Evolutionary conservation across 2,797 vertebrate genomes (phyloP).

Genomic region (Squalus acanthias): DNA sequence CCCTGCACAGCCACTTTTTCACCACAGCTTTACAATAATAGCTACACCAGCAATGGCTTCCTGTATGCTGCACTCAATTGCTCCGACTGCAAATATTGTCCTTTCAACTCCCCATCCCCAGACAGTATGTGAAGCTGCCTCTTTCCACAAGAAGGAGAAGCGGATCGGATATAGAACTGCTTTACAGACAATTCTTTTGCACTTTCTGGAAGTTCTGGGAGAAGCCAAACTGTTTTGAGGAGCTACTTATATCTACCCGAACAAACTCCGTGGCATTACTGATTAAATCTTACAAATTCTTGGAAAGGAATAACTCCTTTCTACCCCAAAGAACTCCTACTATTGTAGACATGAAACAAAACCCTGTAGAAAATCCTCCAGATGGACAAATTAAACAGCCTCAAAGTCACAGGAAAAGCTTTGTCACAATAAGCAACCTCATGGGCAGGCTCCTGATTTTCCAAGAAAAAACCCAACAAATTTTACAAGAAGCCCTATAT

Average conservation of each 20-base stretch:
- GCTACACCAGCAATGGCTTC: too few species aligned
- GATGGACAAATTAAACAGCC: background rate
- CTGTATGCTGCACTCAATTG: background rate
- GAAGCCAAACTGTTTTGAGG: background rate
- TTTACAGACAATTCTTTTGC: background rate
- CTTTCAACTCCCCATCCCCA: background rate
- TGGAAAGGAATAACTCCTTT: background rate
- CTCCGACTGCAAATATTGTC: slow-evolving; percentile 21
- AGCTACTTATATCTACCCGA: background rate
- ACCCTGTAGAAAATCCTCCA: background rate
- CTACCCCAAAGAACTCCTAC: background rate
- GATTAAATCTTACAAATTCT: background rate
- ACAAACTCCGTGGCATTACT: background rate
- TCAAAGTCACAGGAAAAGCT: background rate
- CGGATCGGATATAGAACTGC: background rate
- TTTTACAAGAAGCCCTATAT: background rate
- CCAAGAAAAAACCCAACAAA: background rate
- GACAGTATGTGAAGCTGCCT: background rate
- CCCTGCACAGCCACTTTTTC: background rate
- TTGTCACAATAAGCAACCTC: background rate
- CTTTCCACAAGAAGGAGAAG: background rate
- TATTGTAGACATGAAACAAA: background rate
- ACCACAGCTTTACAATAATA: background rate
- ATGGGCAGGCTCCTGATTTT: background rate
- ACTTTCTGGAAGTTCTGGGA: background rate